Percentiles rank a stretch among this genome's conserved stretches.
Conservation (phyloP, 2,113 vertebrate species). For the Rhodinocichla rosea region DNA sequence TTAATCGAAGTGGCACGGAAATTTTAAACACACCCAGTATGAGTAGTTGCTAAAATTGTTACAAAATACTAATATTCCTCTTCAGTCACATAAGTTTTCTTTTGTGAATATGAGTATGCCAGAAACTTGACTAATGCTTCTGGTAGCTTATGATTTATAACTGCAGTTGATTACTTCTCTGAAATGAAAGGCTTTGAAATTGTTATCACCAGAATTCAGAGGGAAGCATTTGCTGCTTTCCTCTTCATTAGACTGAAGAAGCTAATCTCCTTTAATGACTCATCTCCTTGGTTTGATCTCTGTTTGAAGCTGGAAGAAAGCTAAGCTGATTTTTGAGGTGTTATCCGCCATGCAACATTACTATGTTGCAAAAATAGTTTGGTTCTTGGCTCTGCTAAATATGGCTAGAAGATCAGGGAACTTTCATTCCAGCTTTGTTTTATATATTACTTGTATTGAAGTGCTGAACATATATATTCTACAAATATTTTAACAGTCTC, state of each 20-base stretch:
- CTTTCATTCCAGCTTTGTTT: not conserved
- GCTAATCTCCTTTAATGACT: slow-evolving; percentile 3
- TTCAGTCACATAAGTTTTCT: not conserved
- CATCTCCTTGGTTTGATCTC: not conserved
- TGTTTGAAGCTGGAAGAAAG: not conserved
- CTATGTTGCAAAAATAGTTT: not conserved
- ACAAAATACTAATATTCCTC: not conserved
- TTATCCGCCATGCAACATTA: not conserved
- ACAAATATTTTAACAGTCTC: not conserved
- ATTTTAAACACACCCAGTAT: not conserved
- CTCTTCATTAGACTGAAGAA: not conserved
- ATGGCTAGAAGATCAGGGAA: not conserved
- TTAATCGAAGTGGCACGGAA: not conserved
- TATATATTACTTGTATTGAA: not conserved
- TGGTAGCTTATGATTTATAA: not conserved
- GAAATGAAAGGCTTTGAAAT: not conserved
- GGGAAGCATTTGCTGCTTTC: not conserved
- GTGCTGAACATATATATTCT: not conserved
- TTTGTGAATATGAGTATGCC: not conserved
- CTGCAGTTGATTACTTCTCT: not conserved
- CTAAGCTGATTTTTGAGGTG: not conserved
- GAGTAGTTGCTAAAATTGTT: not conserved
- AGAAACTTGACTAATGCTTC: not conserved
- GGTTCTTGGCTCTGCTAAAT: not conserved
- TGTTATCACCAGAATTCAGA: not conserved